phyloP scores from a whole-genome alignment of 2,888 invertebrate species.

The Plemyria rubiginata region DNA sequence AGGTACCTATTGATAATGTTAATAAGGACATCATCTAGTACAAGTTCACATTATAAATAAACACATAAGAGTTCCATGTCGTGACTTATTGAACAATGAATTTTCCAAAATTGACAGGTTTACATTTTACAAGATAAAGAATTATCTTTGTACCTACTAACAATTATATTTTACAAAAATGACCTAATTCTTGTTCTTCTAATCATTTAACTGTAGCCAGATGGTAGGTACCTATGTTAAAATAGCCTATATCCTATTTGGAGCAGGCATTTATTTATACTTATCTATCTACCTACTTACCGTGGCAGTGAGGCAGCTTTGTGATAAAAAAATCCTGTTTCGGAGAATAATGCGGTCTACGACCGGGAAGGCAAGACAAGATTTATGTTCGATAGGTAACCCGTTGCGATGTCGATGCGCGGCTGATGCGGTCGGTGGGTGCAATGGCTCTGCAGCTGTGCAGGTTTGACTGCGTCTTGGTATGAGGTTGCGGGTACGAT shows the following conservation, averaged over 20 bases:
- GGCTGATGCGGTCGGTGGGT: no score
- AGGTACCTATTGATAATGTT: no score
- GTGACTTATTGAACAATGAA: no score
- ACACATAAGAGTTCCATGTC: no score
- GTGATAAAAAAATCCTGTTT: conserved; percentile 31
- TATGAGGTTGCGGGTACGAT: conserved; percentile 19
- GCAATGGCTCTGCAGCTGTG: background rate
- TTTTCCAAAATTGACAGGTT: no score
- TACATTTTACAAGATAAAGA: no score
- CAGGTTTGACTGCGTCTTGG: conserved; percentile 2
- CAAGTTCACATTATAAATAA: no score
- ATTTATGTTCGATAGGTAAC: conserved; percentile 30
- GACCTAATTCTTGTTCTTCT: conserved; percentile 6
- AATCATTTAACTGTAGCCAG: conserved; percentile 34
- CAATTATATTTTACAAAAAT: background rate
- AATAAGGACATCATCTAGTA: no score
- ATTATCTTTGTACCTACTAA: no score
- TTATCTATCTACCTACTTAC: conserved; percentile 34
- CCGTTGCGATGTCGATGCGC: conserved; percentile 28
- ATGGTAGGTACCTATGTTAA: conserved; percentile 39
- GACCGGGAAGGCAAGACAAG: conserved; percentile 11
- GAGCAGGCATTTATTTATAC: conserved; percentile 45
- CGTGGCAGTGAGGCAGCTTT: conserved; percentile 23
- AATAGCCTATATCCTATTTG: conserved; percentile 41
- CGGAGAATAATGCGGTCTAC: conserved; percentile 22